phyloP scores from a whole-genome alignment of 2,113 vertebrate genomes.

The Panthera tigris region DNA sequence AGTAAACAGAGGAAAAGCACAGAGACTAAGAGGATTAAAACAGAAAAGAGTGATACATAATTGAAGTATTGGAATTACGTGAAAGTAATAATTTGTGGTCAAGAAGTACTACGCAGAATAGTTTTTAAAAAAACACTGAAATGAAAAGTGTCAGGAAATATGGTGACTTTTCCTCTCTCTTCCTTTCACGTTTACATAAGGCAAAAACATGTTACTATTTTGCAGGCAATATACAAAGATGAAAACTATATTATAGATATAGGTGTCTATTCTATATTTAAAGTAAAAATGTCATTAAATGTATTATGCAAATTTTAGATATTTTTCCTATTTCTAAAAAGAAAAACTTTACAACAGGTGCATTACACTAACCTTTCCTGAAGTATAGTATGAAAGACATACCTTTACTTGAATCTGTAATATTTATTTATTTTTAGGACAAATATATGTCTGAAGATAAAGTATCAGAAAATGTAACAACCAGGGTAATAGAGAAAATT shows the following conservation, averaged over 20 bases:
- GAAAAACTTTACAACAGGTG: background rate
- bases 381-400: background rate
- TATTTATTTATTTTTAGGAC: background rate
- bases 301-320: background rate
- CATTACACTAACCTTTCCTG: background rate
- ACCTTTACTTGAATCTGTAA: background rate
- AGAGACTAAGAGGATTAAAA: background rate
- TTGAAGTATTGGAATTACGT: background rate
- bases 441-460: background rate
- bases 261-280: background rate
- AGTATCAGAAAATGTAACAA: background rate
- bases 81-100: background rate
- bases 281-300: background rate
- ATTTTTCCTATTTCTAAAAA: background rate
- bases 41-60: background rate
- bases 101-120: background rate
- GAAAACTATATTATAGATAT: background rate
- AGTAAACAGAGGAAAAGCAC: background rate
- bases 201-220: background rate
- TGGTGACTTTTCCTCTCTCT: background rate
- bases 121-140: background rate
- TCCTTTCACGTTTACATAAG: background rate
- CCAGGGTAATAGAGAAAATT: background rate
- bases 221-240: background rate
- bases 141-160: background rate